Conservation (phyloP, 1,140 invertebrate species). For the Drosophila virilis region DNA sequence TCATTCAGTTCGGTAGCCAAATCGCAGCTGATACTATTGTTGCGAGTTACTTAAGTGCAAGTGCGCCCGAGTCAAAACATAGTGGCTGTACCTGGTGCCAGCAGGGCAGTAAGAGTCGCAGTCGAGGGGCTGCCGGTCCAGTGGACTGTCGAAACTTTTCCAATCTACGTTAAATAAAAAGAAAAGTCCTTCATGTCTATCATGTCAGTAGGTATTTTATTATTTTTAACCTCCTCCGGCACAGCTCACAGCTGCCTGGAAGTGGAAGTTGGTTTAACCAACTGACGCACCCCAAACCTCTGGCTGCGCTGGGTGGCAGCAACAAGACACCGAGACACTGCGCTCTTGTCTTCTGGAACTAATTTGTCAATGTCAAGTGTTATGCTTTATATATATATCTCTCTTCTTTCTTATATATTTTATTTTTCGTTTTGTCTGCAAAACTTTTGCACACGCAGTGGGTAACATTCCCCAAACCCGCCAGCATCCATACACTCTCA, state of each 20-base stretch:
- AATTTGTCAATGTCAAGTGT: slow-evolving; percentile 84
- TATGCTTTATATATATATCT: slow-evolving; percentile 74
- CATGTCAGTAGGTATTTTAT: slow-evolving; percentile 84
- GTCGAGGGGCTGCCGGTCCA: slow-evolving; percentile 22
- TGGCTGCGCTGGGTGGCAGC: slow-evolving; percentile 3
- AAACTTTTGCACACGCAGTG: slow-evolving; percentile 66
- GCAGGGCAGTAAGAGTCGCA: no score
- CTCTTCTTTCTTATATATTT: slow-evolving; percentile 7
- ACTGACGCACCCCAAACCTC: slow-evolving; percentile 30
- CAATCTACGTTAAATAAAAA: slow-evolving; percentile 83
- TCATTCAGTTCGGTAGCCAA: slow-evolving; percentile 16
- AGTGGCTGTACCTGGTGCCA: background rate
- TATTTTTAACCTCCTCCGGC: slow-evolving; percentile 72
- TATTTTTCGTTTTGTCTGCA: slow-evolving; percentile 47
- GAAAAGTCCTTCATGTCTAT: slow-evolving; percentile 82
- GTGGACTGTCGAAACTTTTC: slow-evolving; percentile 83
- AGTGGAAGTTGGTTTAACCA: slow-evolving; percentile 56
- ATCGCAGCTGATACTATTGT: slow-evolving; percentile 56
- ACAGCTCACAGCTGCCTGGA: slow-evolving; percentile 30
- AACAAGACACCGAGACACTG: slow-evolving; percentile 18
- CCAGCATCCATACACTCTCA: background rate
- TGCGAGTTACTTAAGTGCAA: slow-evolving; percentile 71
- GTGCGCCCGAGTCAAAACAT: slow-evolving; percentile 54
- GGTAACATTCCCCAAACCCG: background rate
- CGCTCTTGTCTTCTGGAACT: slow-evolving; percentile 77